Evolutionary conservation across 2,113 vertebrate genomes (phyloP).

Genomic region (Mastomys coucha): DNA sequence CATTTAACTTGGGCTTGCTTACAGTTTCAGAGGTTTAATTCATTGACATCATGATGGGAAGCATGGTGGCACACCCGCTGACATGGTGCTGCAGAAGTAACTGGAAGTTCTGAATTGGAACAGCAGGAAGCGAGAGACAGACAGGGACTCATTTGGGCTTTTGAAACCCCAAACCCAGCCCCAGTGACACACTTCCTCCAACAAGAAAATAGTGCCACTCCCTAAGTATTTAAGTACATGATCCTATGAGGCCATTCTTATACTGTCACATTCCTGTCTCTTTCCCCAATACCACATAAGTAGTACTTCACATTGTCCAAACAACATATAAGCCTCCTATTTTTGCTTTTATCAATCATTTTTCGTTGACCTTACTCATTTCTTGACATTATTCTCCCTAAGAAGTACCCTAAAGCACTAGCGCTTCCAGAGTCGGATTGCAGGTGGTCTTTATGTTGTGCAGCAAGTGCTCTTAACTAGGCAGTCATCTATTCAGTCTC

Average conservation of each 20-base stretch:
- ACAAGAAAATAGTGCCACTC: neutral
- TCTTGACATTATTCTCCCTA: neutral
- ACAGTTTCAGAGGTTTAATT: neutral
- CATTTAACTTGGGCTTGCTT: too few relatives aligned
- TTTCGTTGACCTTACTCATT: too few relatives aligned
- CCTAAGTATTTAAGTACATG: neutral
- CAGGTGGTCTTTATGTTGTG: neutral
- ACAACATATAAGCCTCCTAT: too few relatives aligned
- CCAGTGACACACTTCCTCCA: neutral
- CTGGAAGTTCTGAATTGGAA: neutral
- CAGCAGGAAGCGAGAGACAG: neutral
- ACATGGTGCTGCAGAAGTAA: neutral
- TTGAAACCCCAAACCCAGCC: neutral
- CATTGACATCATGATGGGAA: neutral
- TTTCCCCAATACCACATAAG: neutral
- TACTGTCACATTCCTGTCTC: neutral
- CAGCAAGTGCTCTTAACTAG: neutral
- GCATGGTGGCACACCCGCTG: neutral
- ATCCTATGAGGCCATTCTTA: neutral
- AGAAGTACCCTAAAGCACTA: neutral
- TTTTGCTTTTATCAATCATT: too few relatives aligned
- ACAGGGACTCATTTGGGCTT: neutral
- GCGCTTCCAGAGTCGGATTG: neutral
- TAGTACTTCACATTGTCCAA: too few relatives aligned
- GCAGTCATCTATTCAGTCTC: neutral